Evolutionary conservation across 2,113 vertebrate species (phyloP).

Genomic region (Pionites leucogaster): DNA sequence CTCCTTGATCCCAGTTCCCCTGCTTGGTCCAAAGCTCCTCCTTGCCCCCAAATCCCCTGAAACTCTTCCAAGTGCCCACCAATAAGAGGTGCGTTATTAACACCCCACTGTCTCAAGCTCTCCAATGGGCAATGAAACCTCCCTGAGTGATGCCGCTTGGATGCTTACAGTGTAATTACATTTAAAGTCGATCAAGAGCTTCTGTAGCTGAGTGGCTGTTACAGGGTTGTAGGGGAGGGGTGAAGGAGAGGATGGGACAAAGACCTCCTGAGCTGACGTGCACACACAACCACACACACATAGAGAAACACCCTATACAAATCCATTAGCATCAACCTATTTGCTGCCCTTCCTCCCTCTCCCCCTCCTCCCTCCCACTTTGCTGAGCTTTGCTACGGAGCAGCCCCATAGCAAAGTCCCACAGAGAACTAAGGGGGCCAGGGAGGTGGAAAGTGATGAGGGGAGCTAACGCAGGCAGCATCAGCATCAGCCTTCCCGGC

Average conservation of each 20-base stretch:
- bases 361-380: neutral
- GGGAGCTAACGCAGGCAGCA: neutral
- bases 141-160: constrained; percentile 32
- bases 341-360: neutral
- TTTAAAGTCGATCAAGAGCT: constrained; percentile 49
- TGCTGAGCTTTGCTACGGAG: neutral
- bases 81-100: constrained; percentile 49
- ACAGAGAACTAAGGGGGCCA: neutral
- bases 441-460: neutral
- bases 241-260: neutral
- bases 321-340: neutral
- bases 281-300: no score
- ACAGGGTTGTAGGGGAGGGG: neutral
- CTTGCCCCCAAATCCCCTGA: constrained; percentile 1
- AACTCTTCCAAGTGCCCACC: neutral
- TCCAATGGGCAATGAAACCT: constrained; percentile 44
- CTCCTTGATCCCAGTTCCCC: neutral
- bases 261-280: neutral
- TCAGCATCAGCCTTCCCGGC: neutral
- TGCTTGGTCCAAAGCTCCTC: neutral
- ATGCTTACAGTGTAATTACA: constrained; percentile 59
- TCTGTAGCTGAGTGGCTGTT: constrained; percentile 28
- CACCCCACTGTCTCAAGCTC: neutral
- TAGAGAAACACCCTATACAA: neutral
- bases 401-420: neutral